Conservation (phyloP, 2,113 vertebrate genomes). For the Sorex fumeus region DNA sequence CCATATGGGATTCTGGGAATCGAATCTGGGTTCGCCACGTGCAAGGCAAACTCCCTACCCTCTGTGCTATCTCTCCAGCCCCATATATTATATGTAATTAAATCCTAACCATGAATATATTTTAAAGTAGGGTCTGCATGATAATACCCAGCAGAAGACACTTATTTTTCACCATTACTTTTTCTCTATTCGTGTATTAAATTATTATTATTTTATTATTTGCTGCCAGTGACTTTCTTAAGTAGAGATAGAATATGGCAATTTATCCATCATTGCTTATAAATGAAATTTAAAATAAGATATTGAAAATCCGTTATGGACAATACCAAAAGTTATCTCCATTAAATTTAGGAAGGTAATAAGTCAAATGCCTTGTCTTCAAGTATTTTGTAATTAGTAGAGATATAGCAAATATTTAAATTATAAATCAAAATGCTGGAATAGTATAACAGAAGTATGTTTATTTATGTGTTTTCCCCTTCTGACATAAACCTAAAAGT, state of each 20-base stretch:
- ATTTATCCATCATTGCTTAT: constrained; percentile 42
- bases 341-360: constrained; percentile 3
- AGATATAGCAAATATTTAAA: not conserved
- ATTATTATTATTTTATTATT: constrained; percentile 21
- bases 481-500: too few species aligned
- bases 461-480: too few species aligned
- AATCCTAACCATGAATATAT: not conserved
- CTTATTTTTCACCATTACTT: not conserved
- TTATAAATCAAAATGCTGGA: not conserved
- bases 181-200: not conserved
- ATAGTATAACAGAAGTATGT: not conserved
- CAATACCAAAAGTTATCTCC: constrained; percentile 22
- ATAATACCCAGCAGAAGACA: not conserved
- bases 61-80: too few species aligned
- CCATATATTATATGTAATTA: not conserved
- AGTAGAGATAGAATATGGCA: not conserved
- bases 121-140: not conserved
- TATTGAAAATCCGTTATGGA: constrained; percentile 10
- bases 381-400: constrained; percentile 1
- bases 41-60: too few species aligned
- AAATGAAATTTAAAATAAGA: constrained; percentile 30
- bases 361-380: not conserved
- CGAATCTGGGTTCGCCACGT: too few species aligned
- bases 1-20: too few species aligned
- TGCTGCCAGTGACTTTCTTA: not conserved